A percentile compares a stretch with the other conserved stretches of the same genome.
Evolutionary conservation across 2,113 vertebrate genomes (phyloP).

Genomic region (Oncorhynchus nerka): DNA sequence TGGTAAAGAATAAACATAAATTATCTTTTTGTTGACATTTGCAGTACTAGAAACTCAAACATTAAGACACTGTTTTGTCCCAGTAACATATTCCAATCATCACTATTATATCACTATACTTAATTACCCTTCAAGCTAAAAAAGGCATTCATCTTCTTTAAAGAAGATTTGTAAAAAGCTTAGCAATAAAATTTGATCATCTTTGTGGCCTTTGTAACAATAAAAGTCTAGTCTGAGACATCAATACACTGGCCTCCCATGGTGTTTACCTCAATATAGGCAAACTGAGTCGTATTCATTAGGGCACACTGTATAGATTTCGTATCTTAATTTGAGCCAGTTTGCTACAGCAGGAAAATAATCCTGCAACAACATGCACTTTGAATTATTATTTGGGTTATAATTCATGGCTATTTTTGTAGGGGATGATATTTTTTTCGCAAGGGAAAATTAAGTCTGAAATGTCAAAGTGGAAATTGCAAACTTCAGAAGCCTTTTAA

Average conservation of each 20-base stretch:
- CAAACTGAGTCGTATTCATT: no score
- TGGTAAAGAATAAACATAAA: not conserved
- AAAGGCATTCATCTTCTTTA: conserved; percentile 18
- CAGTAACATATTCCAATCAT: not conserved
- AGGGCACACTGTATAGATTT: no score
- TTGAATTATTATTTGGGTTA: no score
- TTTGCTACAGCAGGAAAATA: no score
- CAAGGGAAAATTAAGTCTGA: no score
- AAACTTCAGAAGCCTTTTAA: no score
- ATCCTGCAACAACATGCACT: no score
- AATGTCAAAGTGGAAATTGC: no score
- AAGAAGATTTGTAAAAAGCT: conserved; percentile 9
- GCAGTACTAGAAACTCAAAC: conserved; percentile 1
- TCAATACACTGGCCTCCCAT: not conserved
- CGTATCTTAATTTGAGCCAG: no score
- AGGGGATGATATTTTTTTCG: no score
- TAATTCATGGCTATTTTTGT: no score
- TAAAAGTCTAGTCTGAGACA: no score
- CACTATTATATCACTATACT: conserved; percentile 15
- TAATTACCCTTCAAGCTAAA: conserved; percentile 45
- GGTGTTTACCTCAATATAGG: not conserved
- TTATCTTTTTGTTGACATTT: not conserved
- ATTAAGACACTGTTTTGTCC: conserved; percentile 44
- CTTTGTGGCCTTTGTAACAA: not conserved
- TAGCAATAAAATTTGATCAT: conserved; percentile 13